Percentiles rank a stretch among this genome's conserved stretches.
phyloP scores from a whole-genome alignment of 2,888 invertebrate genomes.

The Lampropteryx suffumata region DNA sequence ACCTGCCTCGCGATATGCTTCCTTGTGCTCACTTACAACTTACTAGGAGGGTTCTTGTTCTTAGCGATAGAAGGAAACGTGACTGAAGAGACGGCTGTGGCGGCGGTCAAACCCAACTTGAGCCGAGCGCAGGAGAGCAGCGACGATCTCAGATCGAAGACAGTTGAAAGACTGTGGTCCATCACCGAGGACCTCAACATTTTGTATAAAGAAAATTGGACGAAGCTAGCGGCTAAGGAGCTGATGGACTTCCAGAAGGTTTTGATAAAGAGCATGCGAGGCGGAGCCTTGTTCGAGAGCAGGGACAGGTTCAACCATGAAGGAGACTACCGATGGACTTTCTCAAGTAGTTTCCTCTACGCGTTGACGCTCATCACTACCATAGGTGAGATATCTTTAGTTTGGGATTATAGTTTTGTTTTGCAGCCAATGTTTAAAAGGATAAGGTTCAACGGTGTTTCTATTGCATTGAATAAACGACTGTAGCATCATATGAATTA shows the following conservation, averaged over 20 bases:
- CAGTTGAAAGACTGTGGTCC: slow-evolving; percentile 92
- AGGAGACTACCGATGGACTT: slow-evolving; percentile 91
- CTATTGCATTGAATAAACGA: too few species aligned
- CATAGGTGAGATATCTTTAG: slow-evolving; percentile 87
- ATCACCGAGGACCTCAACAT: slow-evolving; percentile 94
- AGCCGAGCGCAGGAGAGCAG: slow-evolving; percentile 78
- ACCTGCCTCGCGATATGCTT: slow-evolving; percentile 92
- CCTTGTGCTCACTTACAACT: slow-evolving; percentile 94
- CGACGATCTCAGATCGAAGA: slow-evolving; percentile 84
- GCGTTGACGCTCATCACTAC: slow-evolving; percentile 97
- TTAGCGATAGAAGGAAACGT: slow-evolving; percentile 90
- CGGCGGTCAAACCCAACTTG: slow-evolving; percentile 85
- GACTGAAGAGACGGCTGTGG: slow-evolving; percentile 84
- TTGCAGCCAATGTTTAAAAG: too few species aligned
- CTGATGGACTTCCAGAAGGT: slow-evolving; percentile 92
- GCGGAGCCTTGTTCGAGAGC: slow-evolving; percentile 64
- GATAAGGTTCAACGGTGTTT: too few species aligned
- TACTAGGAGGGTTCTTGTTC: slow-evolving; percentile 96
- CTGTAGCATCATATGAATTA: too few species aligned
- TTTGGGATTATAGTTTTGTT: too few species aligned
- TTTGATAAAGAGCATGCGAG: slow-evolving; percentile 72
- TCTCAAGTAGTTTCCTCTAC: slow-evolving; percentile 95
- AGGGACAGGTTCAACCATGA: slow-evolving; percentile 52
- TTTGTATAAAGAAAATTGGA: slow-evolving; percentile 96
- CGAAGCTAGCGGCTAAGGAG: slow-evolving; percentile 92